phyloP scores from a whole-genome alignment of 1,140 invertebrate species.

The Pseudomyrmex sp. region DNA sequence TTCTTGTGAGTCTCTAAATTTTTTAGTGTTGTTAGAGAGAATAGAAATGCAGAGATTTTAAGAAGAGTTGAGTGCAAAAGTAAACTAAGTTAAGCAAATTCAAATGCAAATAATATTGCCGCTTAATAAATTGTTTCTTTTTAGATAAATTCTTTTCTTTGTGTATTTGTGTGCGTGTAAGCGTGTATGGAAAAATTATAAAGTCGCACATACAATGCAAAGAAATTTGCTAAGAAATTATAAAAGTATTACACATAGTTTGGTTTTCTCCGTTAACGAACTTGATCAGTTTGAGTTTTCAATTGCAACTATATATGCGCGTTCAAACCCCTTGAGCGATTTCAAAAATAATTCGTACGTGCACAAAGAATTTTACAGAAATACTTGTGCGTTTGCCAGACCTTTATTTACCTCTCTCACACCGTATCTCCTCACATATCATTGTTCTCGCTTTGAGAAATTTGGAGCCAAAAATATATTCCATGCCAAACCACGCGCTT shows the following conservation, averaged over 20 bases:
- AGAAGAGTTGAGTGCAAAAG: background rate
- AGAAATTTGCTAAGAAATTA: background rate
- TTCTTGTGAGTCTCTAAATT: conserved; percentile 8
- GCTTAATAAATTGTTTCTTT: no score
- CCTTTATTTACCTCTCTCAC: conserved; percentile 41
- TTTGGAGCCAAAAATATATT: conserved; percentile 44
- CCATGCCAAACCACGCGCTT: background rate
- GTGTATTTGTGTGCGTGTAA: no score
- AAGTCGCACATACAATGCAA: background rate
- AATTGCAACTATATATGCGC: background rate
- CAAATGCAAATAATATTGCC: no score
- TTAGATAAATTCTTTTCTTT: background rate
- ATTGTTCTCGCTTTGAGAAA: conserved; percentile 37
- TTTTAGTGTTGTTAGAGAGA: background rate
- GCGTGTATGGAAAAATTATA: background rate
- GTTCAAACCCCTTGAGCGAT: background rate
- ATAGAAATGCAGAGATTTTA: background rate
- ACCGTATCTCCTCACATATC: background rate
- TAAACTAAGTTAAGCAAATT: no score
- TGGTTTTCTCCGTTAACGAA: no score
- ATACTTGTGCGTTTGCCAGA: conserved; percentile 30
- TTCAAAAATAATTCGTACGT: conserved; percentile 25
- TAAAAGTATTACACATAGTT: no score
- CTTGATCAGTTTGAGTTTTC: no score
- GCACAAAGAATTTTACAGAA: conserved; percentile 5